These are phyloP conservation scores for Pseudococcus jackbeardsleyi DNA, from an alignment of 2,888 invertebrate genomes.

Conservation along the genomic window DNA sequence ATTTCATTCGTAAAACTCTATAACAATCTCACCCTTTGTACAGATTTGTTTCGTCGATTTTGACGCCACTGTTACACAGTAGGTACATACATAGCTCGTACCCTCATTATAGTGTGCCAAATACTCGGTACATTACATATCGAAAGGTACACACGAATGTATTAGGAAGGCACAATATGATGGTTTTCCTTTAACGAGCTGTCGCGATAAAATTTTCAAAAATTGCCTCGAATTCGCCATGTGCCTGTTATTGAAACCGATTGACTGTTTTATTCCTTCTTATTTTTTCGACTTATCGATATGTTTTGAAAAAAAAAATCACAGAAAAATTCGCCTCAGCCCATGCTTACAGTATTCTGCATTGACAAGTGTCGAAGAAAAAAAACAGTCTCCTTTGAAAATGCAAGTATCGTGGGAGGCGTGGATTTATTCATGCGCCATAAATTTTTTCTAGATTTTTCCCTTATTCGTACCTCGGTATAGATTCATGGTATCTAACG, in stretches of 20 bases:
- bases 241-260: background rate
- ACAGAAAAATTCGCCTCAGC: no score
- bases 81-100: background rate
- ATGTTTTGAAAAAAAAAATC: background rate
- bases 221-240: background rate
- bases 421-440: no score
- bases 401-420: no score
- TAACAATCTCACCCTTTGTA: background rate
- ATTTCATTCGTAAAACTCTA: slow-evolving; percentile 14
- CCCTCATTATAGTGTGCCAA: background rate
- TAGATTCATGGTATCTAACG: no score
- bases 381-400: no score
- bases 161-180: background rate
- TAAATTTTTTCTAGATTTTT: no score
- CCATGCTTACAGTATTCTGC: no score
- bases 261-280: background rate
- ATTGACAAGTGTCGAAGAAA: no score
- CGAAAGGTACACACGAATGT: background rate
- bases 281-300: background rate
- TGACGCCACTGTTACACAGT: background rate
- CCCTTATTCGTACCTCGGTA: no score
- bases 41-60: slow-evolving; percentile 2
- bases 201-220: background rate
- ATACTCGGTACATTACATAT: background rate
- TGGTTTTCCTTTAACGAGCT: slow-evolving; percentile 11